A percentile compares a stretch with the other conserved stretches of the same genome.
phyloP scores from a whole-genome alignment of 2,888 invertebrate species.

The Pherbina coryleti region DNA sequence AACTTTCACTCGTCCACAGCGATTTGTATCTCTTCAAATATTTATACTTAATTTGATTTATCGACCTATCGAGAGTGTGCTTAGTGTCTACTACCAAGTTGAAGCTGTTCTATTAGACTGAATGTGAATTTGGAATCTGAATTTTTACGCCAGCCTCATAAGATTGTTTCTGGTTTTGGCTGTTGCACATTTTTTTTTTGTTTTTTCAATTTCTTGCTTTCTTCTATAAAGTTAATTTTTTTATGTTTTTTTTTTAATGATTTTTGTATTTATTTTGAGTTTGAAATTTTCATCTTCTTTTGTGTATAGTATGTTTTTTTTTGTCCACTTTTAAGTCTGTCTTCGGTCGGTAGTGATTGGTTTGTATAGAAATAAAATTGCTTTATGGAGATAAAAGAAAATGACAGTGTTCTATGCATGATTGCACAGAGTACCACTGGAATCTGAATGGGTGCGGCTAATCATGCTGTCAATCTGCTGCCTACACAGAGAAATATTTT shows the following conservation, averaged over 20 bases:
- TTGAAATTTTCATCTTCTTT: too few relatives aligned
- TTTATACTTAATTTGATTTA: too few relatives aligned
- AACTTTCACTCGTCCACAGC: too few relatives aligned
- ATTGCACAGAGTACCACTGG: background rate
- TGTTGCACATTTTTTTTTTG: background rate
- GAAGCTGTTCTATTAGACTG: background rate
- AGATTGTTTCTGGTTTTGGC: background rate
- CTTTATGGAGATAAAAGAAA: background rate
- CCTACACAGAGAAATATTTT: too few relatives aligned
- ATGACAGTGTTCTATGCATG: background rate
- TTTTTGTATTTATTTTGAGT: too few relatives aligned
- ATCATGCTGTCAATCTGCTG: background rate
- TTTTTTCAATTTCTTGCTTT: background rate
- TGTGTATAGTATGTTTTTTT: background rate
- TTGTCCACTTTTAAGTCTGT: background rate
- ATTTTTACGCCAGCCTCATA: background rate
- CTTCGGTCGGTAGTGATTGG: background rate
- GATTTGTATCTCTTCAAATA: too few relatives aligned
- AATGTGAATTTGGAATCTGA: background rate
- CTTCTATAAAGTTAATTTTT: background rate
- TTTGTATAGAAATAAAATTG: background rate
- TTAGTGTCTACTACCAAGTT: too few relatives aligned
- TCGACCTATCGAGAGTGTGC: too few relatives aligned
- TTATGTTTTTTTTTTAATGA: background rate
- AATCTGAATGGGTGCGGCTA: conserved; percentile 1